Percentiles rank a stretch among this genome's conserved stretches.
Conservation (phyloP, 1,140 invertebrate genomes). For the Antheraea pernyi region DNA sequence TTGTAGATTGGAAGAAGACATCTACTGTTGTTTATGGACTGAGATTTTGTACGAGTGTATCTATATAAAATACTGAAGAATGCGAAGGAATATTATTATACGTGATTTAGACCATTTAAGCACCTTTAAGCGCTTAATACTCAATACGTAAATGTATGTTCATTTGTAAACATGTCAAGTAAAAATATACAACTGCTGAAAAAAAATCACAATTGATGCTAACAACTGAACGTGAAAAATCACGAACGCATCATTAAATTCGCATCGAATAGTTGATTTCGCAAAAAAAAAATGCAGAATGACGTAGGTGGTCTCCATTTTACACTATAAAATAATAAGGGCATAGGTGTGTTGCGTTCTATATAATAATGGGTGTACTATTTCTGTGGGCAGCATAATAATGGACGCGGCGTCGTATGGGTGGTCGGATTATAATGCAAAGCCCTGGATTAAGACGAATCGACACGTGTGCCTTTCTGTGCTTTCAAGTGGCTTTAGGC, state of each 20-base stretch:
- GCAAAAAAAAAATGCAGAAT: constrained; percentile 46
- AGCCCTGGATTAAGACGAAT: constrained; percentile 66
- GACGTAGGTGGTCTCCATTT: constrained; percentile 67
- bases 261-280: constrained; percentile 46
- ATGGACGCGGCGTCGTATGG: constrained; percentile 45
- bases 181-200: constrained; percentile 11
- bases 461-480: constrained; percentile 71
- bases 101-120: background rate
- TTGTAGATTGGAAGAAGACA: too few species aligned
- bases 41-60: too few species aligned
- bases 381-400: constrained; percentile 65
- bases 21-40: too few species aligned
- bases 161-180: constrained; percentile 10
- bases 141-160: too few species aligned
- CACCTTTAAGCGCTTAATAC: background rate
- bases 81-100: background rate
- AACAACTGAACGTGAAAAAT: constrained; percentile 53
- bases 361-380: constrained; percentile 68
- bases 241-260: constrained; percentile 73
- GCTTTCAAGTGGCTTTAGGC: constrained; percentile 60
- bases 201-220: constrained; percentile 26
- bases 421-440: constrained; percentile 71
- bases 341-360: constrained; percentile 62
- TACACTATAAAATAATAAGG: constrained; percentile 68
- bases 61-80: too few species aligned